Conservation (phyloP, 2,797 vertebrate species). For the Cirrhinus mrigala region DNA sequence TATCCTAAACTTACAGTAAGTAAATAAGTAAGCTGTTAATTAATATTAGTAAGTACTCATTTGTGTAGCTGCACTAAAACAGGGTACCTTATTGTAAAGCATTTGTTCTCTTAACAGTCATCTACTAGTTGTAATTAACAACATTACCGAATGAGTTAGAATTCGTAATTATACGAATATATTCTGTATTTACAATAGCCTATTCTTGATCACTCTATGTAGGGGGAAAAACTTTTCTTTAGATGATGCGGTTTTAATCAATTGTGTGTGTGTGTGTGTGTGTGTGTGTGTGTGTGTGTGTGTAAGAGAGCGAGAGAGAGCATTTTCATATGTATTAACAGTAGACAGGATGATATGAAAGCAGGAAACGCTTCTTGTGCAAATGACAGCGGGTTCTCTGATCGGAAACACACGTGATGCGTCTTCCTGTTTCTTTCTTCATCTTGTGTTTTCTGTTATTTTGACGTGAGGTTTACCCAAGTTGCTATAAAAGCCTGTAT, state of each 20-base stretch:
- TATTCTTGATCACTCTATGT: not conserved
- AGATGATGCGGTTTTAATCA: not conserved
- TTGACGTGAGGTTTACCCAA: not conserved
- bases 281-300: not conserved
- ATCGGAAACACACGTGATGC: not conserved
- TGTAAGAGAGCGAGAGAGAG: no score
- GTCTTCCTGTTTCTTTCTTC: conserved; percentile 19
- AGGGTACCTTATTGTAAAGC: not conserved
- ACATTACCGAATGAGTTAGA: not conserved
- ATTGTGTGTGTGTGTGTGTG: not conserved
- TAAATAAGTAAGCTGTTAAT: not conserved
- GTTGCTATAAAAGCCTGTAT: no score
- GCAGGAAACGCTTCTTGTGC: not conserved
- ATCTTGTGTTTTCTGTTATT: not conserved
- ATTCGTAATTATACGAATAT: not conserved
- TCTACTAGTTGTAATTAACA: not conserved
- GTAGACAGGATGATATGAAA: not conserved
- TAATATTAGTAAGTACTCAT: not conserved
- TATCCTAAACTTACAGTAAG: not conserved
- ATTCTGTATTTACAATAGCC: not conserved
- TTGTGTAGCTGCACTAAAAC: not conserved
- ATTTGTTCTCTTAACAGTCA: not conserved
- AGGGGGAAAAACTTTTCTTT: not conserved
- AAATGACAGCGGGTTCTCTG: conserved; percentile 8
- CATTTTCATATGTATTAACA: not conserved